Evolutionary conservation across 2,113 vertebrate species (phyloP), one percentile per base, ranked within the genome.

Genomic region (Carollia perspicillata): DNA sequence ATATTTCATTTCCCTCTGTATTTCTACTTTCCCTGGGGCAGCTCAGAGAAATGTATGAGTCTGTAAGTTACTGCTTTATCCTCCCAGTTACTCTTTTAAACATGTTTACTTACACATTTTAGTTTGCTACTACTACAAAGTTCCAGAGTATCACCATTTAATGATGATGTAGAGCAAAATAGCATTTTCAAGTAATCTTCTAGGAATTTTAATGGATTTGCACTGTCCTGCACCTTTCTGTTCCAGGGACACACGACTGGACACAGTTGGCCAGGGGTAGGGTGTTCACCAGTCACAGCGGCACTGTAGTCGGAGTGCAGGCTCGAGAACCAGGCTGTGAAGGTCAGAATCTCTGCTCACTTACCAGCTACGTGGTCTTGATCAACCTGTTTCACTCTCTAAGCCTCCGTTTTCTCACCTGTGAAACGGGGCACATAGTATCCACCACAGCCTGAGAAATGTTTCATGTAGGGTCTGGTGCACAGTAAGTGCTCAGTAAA

Each of bases 81-180:
- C 12, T 84, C 49, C 28, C 17, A 85, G 33, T 83, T 81, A 60
- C 26, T 60, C 53, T 60, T 28, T 28, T 40, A 94, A 95, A 87
- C 14, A 63, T 79, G 77, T 89, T 92, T 85, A 84, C 20, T 72
- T 63, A 35, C 9, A 91, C 72, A 89, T 66, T 65, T 95, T 93
- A 92, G 30, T 28, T 91, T 85, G 89, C 71, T 79, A 75, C 10
- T 53, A 79, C n/a, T 84, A 92, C n/a, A 84, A 81, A 83, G 16
- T 33, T 60, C 28, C 84, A 84, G 81, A 95, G 0, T 58, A 90
- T 58, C 55, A 86, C 75, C 6, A 83, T 53, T 89, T 77, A 81
- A 95, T 86, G 74, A 65, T 58, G n/a, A 60, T 66, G 16, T 12
- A 92, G 93, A 11, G 14, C 28, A 20, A 93, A 94, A 92, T 17